Evolutionary conservation across 2,113 vertebrate genomes (phyloP).

Genomic region (Maccullochella peelii): DNA sequence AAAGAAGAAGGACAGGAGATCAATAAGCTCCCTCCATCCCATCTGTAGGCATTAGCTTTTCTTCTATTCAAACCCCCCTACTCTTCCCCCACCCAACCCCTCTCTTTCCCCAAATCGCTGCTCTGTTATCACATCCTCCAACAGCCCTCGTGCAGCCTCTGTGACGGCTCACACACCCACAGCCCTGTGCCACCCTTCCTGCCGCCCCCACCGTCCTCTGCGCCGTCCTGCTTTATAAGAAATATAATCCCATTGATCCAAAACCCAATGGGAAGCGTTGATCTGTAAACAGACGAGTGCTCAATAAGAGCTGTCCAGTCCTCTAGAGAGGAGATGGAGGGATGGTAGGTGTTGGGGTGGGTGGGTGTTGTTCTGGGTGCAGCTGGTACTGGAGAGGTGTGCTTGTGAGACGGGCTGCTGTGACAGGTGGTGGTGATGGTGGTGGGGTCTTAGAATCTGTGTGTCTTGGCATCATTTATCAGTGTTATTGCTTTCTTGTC

Average conservation of each 20-base stretch:
- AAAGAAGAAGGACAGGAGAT: conserved; percentile 71
- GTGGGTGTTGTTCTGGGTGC: conserved; percentile 25
- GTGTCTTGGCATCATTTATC: conserved; percentile 82
- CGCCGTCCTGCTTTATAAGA: conserved; percentile 74
- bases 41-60: conserved; percentile 71
- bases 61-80: conserved; percentile 31
- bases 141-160: conserved; percentile 33
- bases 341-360: conserved; percentile 28
- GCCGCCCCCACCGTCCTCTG: conserved; percentile 49
- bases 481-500: conserved; percentile 84
- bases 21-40: conserved; percentile 70
- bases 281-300: conserved; percentile 81
- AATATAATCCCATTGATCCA: conserved; percentile 85
- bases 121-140: conserved; percentile 56
- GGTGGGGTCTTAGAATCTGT: conserved; percentile 46
- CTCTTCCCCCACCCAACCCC: conserved; percentile 15
- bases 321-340: conserved; percentile 61
- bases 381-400: conserved; percentile 32
- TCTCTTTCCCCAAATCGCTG: conserved; percentile 48
- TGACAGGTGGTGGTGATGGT: conserved; percentile 21
- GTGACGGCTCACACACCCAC: conserved; percentile 22
- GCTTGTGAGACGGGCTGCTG: conserved; percentile 39
- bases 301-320: conserved; percentile 75
- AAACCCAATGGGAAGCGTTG: conserved; percentile 80
- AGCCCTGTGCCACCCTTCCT: conserved; percentile 33